Percentiles rank a stretch among this genome's conserved stretches.
These are phyloP conservation scores for Plagiodera versicolora DNA, from an alignment of 2,888 invertebrate genomes.

Conservation along the genomic window DNA sequence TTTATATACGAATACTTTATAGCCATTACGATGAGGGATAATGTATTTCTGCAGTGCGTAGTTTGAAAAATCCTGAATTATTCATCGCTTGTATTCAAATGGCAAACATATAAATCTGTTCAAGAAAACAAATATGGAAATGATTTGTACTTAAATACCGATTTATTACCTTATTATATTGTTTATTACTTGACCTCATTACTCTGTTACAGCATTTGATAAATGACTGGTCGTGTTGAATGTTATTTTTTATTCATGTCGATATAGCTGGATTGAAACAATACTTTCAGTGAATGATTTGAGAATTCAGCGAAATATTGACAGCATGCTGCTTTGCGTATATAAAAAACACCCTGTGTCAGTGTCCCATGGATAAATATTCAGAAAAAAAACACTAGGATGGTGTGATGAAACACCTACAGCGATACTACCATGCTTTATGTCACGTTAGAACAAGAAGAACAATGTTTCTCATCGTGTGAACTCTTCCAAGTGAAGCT, in stretches of 20 bases:
- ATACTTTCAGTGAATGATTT: not conserved
- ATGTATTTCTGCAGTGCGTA: constrained; percentile 2
- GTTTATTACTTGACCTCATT: constrained; percentile 41
- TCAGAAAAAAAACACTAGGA: no score
- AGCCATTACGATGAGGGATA: no score
- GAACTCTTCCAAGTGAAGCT: not conserved
- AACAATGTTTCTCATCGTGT: not conserved
- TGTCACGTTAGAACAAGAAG: no score
- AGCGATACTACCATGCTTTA: no score
- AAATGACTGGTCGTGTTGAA: not conserved
- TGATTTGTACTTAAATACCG: constrained; percentile 33
- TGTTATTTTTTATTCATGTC: no score
- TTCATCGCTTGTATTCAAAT: constrained; percentile 29
- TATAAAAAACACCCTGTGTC: no score
- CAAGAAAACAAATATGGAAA: constrained; percentile 34
- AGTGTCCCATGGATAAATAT: no score
- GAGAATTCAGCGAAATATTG: no score
- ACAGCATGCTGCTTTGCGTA: no score
- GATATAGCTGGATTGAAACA: not conserved
- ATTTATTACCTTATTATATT: constrained; percentile 44
- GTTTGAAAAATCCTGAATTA: constrained; percentile 22
- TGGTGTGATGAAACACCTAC: no score
- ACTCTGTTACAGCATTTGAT: constrained; percentile 14
- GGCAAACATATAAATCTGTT: constrained; percentile 28
- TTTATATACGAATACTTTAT: no score